Base-by-base conservation (phyloP, 2,113 vertebrate genomes). In the Ciconia stormi region DNA sequence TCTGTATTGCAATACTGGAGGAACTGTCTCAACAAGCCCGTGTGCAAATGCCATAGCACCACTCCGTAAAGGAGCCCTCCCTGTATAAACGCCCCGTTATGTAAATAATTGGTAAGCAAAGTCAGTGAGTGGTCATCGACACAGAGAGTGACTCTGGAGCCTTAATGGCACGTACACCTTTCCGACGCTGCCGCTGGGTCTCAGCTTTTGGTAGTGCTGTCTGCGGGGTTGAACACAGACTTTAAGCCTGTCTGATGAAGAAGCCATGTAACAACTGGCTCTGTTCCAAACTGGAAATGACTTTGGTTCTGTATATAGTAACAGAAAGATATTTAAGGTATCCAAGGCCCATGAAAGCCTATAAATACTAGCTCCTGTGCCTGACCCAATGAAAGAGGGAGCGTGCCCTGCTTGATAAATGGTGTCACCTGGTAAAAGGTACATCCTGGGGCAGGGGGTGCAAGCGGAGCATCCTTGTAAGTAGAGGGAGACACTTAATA, bases 121-220 rank as follows among this genome's bases (percentile, higher is more conserved):
- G 30, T 34, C 44, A 21, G 32, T 6, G 44, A 58, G 16, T 79
- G 46, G 38, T 36, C 56, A 23, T 17, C 9, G 12, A 25, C 6
- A 26, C 34, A 12, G 29, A 40, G 27, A 27, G 25, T 13, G 16
- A 21, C n/a, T 44, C 63, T n/a, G 1, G 23, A 32, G 63, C 15
- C 29, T 27, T 5, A 4, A 27, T 1, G n/a, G 50, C 63, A 42
- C 0, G 1, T 18, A 16, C 5, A 7, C 15, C 52, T 44, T 36
- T 34, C 30, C 62, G 59, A 5, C 8, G 0, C 29, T 36, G 53
- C 58, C 0, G 4, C 34, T 27, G 66, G 58, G 11, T 62, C 52
- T 83, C 36, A 6, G 66, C 79, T 87, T 44, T 25, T 36, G 58
- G 80, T 63, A 47, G 26, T 4, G 38, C 44, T 76, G n/a, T 49